phyloP scores from a whole-genome alignment of 2,113 vertebrate species.

The Gallinago jamesoni region DNA sequence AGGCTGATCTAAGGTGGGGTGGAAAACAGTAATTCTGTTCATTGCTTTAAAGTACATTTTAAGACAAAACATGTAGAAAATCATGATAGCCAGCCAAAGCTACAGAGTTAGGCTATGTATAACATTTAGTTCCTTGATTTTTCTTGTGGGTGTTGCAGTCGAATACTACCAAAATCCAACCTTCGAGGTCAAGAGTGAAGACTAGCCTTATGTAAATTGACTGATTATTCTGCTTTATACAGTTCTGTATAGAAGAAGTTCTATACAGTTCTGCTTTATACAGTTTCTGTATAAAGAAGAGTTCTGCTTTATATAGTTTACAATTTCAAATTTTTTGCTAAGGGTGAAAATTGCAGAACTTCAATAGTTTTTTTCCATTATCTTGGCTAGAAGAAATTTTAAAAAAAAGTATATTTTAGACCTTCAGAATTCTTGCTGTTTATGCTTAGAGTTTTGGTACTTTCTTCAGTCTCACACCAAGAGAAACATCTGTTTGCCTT shows the following conservation, averaged over 20 bases:
- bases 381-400: neutral
- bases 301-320: neutral
- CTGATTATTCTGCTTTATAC: neutral
- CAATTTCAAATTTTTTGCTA: neutral
- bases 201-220: neutral
- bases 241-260: neutral
- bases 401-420: neutral
- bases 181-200: neutral
- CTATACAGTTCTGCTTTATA: neutral
- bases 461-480: neutral
- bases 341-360: neutral
- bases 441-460: neutral
- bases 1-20: neutral
- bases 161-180: neutral
- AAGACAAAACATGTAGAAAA: neutral
- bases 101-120: neutral
- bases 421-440: neutral
- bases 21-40: neutral
- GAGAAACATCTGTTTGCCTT: neutral
- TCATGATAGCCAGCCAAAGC: neutral
- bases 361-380: neutral
- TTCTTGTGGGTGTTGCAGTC: neutral
- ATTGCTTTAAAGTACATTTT: neutral
- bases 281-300: neutral
- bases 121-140: neutral